These are phyloP conservation scores for Xestia ashworthii DNA, from an alignment of 2,888 invertebrate species.

Conservation along the genomic window DNA sequence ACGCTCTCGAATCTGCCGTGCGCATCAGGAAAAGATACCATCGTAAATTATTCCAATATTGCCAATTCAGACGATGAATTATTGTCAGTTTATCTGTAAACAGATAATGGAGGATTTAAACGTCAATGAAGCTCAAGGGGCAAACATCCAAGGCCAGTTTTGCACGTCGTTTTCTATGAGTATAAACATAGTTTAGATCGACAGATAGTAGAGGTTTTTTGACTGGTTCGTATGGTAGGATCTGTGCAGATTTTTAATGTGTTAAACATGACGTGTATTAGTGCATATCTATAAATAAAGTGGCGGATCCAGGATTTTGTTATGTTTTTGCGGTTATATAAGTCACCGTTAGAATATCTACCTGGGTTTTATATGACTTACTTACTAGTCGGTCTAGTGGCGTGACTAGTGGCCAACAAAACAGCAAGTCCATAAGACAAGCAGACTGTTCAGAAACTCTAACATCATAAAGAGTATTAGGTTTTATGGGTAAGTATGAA, in stretches of 20 bases:
- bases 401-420: too few relatives aligned
- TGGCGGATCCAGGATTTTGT: neutral
- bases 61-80: constrained; percentile 50
- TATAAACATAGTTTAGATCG: constrained; percentile 16
- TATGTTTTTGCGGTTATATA: neutral
- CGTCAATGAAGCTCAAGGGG: constrained; percentile 32
- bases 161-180: constrained; percentile 23
- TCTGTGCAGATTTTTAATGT: constrained; percentile 8
- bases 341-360: neutral
- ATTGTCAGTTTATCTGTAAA: constrained; percentile 41
- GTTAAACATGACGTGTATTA: neutral
- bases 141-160: constrained; percentile 21
- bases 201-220: constrained; percentile 26
- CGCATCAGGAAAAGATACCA: constrained; percentile 41
- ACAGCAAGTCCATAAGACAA: too few relatives aligned
- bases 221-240: neutral
- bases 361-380: neutral
- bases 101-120: constrained; percentile 47
- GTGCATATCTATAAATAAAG: neutral
- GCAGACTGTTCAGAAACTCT: too few relatives aligned
- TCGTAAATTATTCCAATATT: constrained; percentile 36
- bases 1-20: constrained; percentile 50
- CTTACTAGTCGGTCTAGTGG: neutral
- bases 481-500: too few relatives aligned
- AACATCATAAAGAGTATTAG: too few relatives aligned